Percentiles rank a stretch among this genome's conserved stretches.
Conservation (phyloP, 2,888 invertebrate genomes). For the Drosophila algonquin region DNA sequence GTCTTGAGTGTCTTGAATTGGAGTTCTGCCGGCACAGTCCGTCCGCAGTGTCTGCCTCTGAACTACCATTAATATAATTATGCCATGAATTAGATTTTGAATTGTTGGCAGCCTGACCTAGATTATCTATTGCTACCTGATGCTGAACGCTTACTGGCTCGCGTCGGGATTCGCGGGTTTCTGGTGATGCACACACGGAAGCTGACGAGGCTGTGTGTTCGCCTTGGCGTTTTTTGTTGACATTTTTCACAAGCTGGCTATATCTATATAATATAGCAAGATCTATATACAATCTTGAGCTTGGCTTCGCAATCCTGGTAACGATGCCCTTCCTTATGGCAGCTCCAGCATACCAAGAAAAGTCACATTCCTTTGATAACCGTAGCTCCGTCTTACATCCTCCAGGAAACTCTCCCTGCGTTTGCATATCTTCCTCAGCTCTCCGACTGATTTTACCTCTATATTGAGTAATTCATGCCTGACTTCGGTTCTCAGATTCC, state of each 20-base stretch:
- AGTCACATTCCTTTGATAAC: background rate
- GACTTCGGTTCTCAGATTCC: conserved; percentile 6
- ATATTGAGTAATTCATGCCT: conserved; percentile 4
- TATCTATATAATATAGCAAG: too few relatives aligned
- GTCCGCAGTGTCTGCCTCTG: too few relatives aligned
- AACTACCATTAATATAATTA: too few relatives aligned
- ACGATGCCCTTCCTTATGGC: too few relatives aligned
- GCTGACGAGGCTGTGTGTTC: background rate
- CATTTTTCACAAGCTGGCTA: conserved; percentile 1
- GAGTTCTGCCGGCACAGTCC: too few relatives aligned
- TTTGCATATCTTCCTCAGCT: conserved; percentile 1
- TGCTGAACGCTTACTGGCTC: background rate
- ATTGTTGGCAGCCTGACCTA: too few relatives aligned
- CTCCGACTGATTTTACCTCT: background rate
- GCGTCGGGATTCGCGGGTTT: background rate
- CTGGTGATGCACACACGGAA: background rate
- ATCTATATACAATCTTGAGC: too few relatives aligned
- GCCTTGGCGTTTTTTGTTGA: background rate
- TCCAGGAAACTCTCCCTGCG: conserved; percentile 6
- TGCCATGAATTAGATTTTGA: background rate
- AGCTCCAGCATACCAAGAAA: background rate
- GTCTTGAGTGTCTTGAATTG: background rate
- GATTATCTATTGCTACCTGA: too few relatives aligned
- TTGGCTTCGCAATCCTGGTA: too few relatives aligned
- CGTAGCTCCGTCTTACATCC: background rate